phyloP scores from a whole-genome alignment of 2,113 vertebrate species.

The Gasterosteus nipponicus region DNA sequence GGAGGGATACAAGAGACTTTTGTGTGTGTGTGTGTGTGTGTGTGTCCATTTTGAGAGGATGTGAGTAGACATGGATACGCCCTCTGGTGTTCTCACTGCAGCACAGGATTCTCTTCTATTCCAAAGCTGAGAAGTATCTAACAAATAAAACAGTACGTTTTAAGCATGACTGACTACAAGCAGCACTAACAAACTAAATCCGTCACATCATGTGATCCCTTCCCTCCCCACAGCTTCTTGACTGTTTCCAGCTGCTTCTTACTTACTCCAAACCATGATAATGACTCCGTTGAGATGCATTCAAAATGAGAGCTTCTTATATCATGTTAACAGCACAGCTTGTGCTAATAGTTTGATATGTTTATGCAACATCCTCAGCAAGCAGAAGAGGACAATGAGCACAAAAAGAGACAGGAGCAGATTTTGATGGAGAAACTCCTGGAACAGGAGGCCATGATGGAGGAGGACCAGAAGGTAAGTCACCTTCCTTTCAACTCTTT shows the following conservation, averaged over 20 bases:
- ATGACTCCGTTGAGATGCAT: neutral
- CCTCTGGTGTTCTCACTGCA: neutral
- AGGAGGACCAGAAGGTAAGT: constrained; percentile 91
- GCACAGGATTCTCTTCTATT: neutral
- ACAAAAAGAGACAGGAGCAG: constrained; percentile 91
- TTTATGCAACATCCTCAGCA: constrained; percentile 80
- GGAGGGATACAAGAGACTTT: neutral
- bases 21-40: neutral
- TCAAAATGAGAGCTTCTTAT: neutral
- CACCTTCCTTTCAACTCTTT: neutral
- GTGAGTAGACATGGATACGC: neutral
- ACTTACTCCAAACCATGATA: neutral
- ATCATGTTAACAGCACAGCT: neutral
- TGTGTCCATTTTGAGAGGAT: neutral
- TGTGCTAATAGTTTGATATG: neutral
- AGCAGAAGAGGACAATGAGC: constrained; percentile 94
- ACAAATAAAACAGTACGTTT: neutral
- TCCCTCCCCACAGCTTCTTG: neutral
- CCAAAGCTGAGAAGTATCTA: neutral
- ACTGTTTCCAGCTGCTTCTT: neutral
- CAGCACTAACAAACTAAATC: neutral
- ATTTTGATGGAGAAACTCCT: constrained; percentile 93
- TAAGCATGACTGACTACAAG: neutral
- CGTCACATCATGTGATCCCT: neutral
- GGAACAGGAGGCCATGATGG: constrained; percentile 91